Conservation (phyloP, 1,140 invertebrate species). For the Tetramorium simillimum region DNA sequence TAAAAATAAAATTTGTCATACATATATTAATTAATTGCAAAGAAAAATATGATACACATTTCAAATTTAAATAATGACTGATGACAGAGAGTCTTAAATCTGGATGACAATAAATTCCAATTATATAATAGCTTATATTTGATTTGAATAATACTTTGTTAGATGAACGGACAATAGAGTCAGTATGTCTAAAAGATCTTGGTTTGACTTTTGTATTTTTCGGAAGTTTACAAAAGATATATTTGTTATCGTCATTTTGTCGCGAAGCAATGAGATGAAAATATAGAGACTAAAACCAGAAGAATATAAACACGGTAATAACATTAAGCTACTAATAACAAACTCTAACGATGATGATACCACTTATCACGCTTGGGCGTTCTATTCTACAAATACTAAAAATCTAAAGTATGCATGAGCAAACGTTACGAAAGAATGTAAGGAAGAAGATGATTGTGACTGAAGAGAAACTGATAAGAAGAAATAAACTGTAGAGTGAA, state of each 20-base stretch:
- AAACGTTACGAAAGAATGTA: not conserved
- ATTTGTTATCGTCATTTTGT: not conserved
- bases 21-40: not conserved
- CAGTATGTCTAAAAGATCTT: not conserved
- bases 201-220: not conserved
- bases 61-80: not conserved
- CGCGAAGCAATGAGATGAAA: not conserved
- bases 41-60: not conserved
- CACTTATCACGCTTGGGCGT: not conserved
- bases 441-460: not conserved
- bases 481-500: not conserved
- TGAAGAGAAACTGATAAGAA: not conserved
- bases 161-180: not conserved
- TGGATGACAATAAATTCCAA: not conserved
- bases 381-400: not conserved
- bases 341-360: not conserved
- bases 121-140: not conserved
- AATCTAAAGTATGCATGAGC: not conserved
- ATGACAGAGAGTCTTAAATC: not conserved
- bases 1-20: not conserved
- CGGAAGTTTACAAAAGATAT: not conserved
- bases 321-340: not conserved
- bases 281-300: not conserved
- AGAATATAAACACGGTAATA: not conserved
- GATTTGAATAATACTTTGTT: not conserved